These are phyloP conservation scores for Coracias cyanogaster DNA, from an alignment of 2,797 vertebrate species.

Conservation along the genomic window DNA sequence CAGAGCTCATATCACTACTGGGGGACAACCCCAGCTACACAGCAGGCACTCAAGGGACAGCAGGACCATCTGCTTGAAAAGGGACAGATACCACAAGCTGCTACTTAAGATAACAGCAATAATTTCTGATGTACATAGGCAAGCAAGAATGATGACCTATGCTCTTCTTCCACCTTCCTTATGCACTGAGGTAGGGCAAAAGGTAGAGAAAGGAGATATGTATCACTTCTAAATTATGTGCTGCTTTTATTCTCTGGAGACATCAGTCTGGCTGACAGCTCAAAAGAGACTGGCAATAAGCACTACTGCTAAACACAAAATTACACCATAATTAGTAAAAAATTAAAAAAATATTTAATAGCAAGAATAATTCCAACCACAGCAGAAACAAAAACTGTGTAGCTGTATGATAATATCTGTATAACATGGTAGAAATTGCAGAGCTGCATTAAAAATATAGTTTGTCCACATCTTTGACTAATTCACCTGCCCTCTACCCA, in stretches of 20 bases:
- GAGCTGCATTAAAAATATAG: background rate
- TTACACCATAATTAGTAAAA: background rate
- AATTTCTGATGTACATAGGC: slow-evolving; percentile 44
- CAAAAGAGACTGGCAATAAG: background rate
- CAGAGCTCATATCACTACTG: background rate
- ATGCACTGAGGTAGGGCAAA: background rate
- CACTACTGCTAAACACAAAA: background rate
- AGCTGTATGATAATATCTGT: background rate
- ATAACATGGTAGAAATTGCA: background rate
- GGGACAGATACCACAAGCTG: slow-evolving; percentile 45
- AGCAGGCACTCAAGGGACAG: background rate
- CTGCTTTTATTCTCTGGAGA: background rate
- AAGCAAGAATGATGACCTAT: slow-evolving; percentile 6
- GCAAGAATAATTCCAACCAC: background rate
- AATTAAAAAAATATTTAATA: background rate
- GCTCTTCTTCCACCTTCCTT: background rate
- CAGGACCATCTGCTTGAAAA: slow-evolving; percentile 1
- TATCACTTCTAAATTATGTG: background rate
- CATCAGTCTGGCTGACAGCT: background rate
- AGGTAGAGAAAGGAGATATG: background rate
- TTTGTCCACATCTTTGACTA: background rate
- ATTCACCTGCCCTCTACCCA: background rate
- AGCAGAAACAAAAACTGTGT: background rate
- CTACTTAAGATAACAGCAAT: slow-evolving; percentile 44
- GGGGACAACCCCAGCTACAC: background rate